A percentile compares a stretch with the other conserved stretches of the same genome.
phyloP scores from a whole-genome alignment of 2,797 vertebrate genomes.

The Manis crassicaudata region DNA sequence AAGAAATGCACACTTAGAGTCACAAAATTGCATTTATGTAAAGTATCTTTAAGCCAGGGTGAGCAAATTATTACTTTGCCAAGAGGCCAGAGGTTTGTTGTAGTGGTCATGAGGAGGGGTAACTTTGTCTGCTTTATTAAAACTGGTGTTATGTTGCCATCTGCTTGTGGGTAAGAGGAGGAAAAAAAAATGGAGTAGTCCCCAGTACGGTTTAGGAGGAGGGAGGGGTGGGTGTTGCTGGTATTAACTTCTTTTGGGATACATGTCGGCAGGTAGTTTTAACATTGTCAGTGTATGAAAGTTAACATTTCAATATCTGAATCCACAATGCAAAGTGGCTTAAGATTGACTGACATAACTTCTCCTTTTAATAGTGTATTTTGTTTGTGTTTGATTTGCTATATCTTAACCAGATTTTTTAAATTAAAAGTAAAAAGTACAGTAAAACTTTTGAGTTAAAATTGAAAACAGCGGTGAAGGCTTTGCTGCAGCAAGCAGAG shows the following conservation, averaged over 20 bases:
- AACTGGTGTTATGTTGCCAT: slow-evolving; percentile 55
- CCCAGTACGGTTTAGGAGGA: not conserved
- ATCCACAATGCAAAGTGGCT: slow-evolving; percentile 11
- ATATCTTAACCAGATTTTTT: not conserved
- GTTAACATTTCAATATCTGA: not conserved
- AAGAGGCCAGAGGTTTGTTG: not conserved
- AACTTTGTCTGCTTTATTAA: slow-evolving; percentile 38
- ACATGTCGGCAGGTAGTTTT: not conserved
- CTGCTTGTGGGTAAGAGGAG: slow-evolving; percentile 57
- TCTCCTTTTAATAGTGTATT: slow-evolving; percentile 24
- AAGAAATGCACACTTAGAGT: not conserved
- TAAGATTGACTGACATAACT: not conserved
- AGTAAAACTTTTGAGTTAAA: slow-evolving; percentile 41
- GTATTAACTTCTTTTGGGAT: not conserved
- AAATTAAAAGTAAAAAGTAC: slow-evolving; percentile 1
- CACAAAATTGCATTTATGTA: not conserved
- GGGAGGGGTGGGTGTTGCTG: not conserved
- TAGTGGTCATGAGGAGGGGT: not conserved
- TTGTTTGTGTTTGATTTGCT: slow-evolving; percentile 32
- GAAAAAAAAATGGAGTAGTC: slow-evolving; percentile 16
- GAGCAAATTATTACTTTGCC: slow-evolving; percentile 3
- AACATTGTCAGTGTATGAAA: not conserved
- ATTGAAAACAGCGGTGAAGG: not conserved
- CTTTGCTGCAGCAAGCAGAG: not conserved
- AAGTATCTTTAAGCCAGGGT: slow-evolving; percentile 19